Conservation (phyloP, 2,113 vertebrate species). For the Microcebus jonahi region DNA sequence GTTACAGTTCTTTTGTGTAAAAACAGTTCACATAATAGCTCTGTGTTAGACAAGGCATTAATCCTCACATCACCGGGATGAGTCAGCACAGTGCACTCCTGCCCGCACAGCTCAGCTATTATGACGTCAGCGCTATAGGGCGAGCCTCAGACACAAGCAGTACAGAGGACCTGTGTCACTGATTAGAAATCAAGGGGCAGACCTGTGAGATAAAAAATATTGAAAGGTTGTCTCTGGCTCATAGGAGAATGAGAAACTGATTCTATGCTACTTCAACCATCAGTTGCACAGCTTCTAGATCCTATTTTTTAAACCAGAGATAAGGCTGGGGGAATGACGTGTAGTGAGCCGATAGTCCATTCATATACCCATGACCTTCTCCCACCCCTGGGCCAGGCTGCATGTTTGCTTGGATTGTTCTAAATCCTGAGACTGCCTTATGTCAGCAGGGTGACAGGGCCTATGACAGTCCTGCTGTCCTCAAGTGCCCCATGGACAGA, state of each 20-base stretch:
- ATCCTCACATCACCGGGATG: slow-evolving; percentile 78
- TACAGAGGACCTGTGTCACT: slow-evolving; percentile 56
- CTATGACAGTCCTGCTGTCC: slow-evolving; percentile 43
- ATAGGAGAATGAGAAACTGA: slow-evolving; percentile 63
- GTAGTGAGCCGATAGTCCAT: not conserved
- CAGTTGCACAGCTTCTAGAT: not conserved
- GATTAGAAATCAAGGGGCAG: slow-evolving; percentile 59
- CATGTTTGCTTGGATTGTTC: slow-evolving; percentile 47
- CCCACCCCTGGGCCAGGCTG: not conserved
- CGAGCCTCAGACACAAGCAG: slow-evolving; percentile 59
- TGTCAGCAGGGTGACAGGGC: slow-evolving; percentile 29
- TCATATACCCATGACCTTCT: not conserved
- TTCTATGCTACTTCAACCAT: slow-evolving; percentile 19
- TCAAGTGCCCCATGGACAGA: slow-evolving; percentile 25
- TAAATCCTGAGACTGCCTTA: slow-evolving; percentile 36
- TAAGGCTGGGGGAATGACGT: not conserved
- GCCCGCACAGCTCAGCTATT: slow-evolving; percentile 66
- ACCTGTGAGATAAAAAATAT: slow-evolving; percentile 51
- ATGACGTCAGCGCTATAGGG: slow-evolving; percentile 74
- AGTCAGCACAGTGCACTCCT: slow-evolving; percentile 79
- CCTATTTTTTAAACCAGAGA: slow-evolving; percentile 30
- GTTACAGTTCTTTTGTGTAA: slow-evolving; percentile 67
- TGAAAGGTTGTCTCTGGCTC: slow-evolving; percentile 56
- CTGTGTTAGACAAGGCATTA: slow-evolving; percentile 76
- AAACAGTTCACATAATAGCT: slow-evolving; percentile 77